Percentiles rank a stretch among this genome's conserved stretches.
Evolutionary conservation across 2,797 vertebrate species (phyloP).

Genomic region (Mormyrus hasselquistii): DNA sequence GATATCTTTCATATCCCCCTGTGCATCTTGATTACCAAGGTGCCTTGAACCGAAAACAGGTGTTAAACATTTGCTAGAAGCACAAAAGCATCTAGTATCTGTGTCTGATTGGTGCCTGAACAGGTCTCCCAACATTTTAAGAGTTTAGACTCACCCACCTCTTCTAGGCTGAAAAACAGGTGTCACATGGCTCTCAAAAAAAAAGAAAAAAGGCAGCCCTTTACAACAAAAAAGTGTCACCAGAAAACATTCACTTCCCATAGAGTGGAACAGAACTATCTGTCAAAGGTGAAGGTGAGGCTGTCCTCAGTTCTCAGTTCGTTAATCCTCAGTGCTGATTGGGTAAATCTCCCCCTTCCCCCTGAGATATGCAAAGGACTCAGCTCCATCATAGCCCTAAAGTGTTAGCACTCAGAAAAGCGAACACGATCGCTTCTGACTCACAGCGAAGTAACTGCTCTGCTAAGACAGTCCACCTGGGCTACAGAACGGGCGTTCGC

Average conservation of each 20-base stretch:
- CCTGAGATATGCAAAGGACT: background rate
- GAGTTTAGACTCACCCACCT: background rate
- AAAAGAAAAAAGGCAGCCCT: background rate
- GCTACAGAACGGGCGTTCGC: conserved; percentile 41
- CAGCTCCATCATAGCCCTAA: background rate
- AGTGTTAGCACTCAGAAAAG: background rate
- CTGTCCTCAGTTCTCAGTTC: background rate
- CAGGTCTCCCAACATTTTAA: background rate
- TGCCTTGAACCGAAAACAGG: background rate
- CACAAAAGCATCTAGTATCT: background rate
- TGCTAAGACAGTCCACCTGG: conserved; percentile 19
- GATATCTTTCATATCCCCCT: background rate
- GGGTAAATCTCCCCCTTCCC: background rate
- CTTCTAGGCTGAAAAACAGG: background rate
- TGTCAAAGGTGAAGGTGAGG: background rate
- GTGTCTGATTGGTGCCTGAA: background rate
- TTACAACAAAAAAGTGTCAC: background rate
- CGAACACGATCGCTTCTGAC: background rate
- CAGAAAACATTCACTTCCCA: background rate
- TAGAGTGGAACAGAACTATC: background rate
- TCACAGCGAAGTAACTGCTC: background rate
- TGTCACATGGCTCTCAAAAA: background rate
- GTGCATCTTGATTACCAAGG: background rate
- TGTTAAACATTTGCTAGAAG: background rate
- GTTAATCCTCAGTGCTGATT: background rate